phyloP scores from a whole-genome alignment of 37 sponge, comb jelly and placozoan species.

The Ianthella basta region DNA sequence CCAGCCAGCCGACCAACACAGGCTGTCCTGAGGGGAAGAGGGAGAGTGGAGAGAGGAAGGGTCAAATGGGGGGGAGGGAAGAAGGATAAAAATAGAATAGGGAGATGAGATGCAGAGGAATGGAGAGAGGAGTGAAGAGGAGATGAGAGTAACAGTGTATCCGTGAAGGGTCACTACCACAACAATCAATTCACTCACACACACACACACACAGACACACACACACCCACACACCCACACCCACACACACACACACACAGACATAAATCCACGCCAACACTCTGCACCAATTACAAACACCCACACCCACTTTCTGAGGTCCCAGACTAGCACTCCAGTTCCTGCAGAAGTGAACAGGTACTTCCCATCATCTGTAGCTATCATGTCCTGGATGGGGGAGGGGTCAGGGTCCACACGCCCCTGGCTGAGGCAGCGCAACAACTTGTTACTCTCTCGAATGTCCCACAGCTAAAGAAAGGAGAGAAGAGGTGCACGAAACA shows the following conservation, averaged over 20 bases:
- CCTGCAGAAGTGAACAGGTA: slow-evolving; percentile 73
- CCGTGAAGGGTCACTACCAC: no score
- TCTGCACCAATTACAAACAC: neutral
- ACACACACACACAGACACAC: neutral
- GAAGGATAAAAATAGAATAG: neutral
- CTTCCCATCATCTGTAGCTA: slow-evolving; percentile 40
- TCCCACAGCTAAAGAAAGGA: slow-evolving; percentile 23
- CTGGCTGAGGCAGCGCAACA: neutral
- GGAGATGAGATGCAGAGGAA: neutral
- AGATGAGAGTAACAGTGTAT: no score
- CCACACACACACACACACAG: no score
- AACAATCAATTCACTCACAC: neutral
- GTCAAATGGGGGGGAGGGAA: neutral
- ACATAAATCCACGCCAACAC: neutral
- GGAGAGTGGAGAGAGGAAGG: neutral
- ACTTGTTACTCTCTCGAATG: neutral
- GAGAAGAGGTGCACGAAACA: neutral
- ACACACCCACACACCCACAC: no score
- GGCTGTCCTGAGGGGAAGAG: slow-evolving; percentile 36
- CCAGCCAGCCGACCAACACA: slow-evolving; percentile 63
- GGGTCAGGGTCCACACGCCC: slow-evolving; percentile 23
- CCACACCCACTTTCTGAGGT: slow-evolving; percentile 67
- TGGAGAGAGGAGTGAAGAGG: no score
- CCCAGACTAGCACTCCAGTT: slow-evolving; percentile 71
- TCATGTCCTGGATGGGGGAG: slow-evolving; percentile 68